Evolutionary conservation across 2,888 invertebrate genomes (phyloP).

Genomic region (Troides helena): DNA sequence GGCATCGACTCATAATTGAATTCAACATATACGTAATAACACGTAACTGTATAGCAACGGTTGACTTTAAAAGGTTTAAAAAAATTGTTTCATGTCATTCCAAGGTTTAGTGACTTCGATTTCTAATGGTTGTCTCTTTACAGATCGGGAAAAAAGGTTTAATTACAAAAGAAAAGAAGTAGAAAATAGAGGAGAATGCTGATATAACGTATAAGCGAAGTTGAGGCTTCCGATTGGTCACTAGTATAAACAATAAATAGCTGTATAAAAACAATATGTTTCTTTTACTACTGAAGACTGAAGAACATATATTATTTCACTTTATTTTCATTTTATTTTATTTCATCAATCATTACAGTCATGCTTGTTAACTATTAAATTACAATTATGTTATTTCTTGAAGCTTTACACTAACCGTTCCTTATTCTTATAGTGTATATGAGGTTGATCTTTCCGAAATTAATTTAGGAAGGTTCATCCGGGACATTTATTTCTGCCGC

Average conservation of each 20-base stretch:
- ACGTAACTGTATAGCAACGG: not conserved
- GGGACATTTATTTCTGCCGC: too few species aligned
- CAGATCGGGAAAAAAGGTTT: slow-evolving; percentile 61
- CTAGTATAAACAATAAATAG: not conserved
- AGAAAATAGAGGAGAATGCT: not conserved
- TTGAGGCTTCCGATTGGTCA: not conserved
- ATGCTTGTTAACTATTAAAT: not conserved
- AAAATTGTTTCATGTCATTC: not conserved
- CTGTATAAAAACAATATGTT: not conserved
- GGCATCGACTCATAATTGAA: not conserved
- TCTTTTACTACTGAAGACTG: not conserved
- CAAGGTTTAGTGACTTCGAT: not conserved
- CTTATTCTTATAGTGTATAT: too few species aligned
- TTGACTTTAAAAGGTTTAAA: not conserved
- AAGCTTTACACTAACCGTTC: too few species aligned
- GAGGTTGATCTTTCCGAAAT: too few species aligned
- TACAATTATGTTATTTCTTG: not conserved
- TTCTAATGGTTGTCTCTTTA: slow-evolving; percentile 36
- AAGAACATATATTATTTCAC: not conserved
- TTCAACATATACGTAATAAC: not conserved
- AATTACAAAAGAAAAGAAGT: slow-evolving; percentile 19
- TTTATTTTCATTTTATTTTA: not conserved
- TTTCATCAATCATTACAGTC: not conserved
- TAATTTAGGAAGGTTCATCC: too few species aligned
- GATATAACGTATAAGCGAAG: not conserved